Conservation (phyloP, 1,140 invertebrate species). For the Trissolcus basalis region DNA sequence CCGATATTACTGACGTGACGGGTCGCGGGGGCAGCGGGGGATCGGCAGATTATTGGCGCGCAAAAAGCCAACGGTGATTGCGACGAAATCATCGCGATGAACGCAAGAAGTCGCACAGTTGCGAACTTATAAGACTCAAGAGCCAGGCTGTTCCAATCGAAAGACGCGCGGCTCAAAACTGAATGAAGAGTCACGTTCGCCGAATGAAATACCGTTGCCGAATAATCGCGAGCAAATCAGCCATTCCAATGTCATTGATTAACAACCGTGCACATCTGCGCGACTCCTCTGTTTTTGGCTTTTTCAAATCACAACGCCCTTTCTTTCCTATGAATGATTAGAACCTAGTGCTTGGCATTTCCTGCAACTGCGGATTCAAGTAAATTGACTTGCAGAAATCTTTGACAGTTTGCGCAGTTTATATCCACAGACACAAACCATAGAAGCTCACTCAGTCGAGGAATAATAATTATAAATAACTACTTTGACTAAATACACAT, state of each 20-base stretch:
- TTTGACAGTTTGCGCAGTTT: too few relatives aligned
- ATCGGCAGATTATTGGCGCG: constrained; percentile 32
- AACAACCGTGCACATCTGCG: constrained; percentile 46
- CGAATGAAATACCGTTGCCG: background rate
- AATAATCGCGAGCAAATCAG: constrained; percentile 50
- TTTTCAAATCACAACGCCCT: constrained; percentile 30
- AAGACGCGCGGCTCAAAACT: constrained; percentile 39
- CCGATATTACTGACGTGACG: constrained; percentile 72
- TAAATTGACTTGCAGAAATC: too few relatives aligned
- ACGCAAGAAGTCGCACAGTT: constrained; percentile 73
- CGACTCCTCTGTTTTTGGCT: constrained; percentile 15
- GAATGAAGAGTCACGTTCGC: constrained; percentile 58
- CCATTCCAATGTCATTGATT: constrained; percentile 46
- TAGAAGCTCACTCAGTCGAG: too few relatives aligned
- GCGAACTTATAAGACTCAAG: constrained; percentile 74
- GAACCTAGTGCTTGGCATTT: background rate
- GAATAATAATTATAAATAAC: too few relatives aligned
- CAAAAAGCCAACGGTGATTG: constrained; percentile 65
- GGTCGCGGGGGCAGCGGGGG: constrained; percentile 44
- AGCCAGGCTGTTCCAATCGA: constrained; percentile 58
- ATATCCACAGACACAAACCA: too few relatives aligned
- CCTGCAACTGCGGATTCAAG: too few relatives aligned
- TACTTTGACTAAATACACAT: too few relatives aligned
- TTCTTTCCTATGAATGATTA: constrained; percentile 35
- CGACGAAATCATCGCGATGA: constrained; percentile 75